Conservation (phyloP, 2,888 invertebrate species). For the Acanthosepion lycidas region DNA sequence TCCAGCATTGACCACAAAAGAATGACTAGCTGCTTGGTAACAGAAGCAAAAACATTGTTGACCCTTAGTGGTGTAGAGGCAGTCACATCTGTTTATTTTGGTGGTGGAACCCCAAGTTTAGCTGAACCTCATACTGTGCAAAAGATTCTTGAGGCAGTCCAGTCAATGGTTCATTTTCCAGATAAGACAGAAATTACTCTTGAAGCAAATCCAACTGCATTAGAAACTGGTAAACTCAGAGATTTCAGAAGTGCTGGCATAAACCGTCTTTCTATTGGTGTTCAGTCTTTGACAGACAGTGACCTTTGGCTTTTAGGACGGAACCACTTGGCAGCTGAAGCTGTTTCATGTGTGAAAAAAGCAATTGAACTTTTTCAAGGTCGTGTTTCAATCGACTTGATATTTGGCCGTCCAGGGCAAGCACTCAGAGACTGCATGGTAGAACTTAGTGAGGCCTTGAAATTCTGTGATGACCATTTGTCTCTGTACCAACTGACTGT, state of each 20-base stretch:
- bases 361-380: constrained; percentile 65
- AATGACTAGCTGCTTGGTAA: constrained; percentile 63
- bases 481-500: constrained; percentile 71
- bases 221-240: constrained; percentile 62
- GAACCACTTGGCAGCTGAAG: constrained; percentile 65
- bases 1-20: constrained; percentile 62
- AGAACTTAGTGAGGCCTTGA: constrained; percentile 64
- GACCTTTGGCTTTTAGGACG: constrained; percentile 65
- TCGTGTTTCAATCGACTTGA: constrained; percentile 70
- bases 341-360: constrained; percentile 66
- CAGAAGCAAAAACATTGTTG: constrained; percentile 62
- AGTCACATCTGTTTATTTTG: constrained; percentile 70
- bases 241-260: constrained; percentile 67
- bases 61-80: constrained; percentile 57
- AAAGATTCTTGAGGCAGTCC: constrained; percentile 58
- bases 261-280: constrained; percentile 69
- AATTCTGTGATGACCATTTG: constrained; percentile 66
- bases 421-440: constrained; percentile 63
- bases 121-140: constrained; percentile 63
- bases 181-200: constrained; percentile 65
- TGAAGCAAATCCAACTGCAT: constrained; percentile 69
- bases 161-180: constrained; percentile 51
- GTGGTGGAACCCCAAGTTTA: constrained; percentile 72
- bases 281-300: constrained; percentile 63
- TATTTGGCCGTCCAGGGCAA: constrained; percentile 73